Percentiles rank a stretch among this genome's conserved stretches.
phyloP scores from a whole-genome alignment of 2,113 vertebrate genomes.

The Oncorhynchus gorbuscha region DNA sequence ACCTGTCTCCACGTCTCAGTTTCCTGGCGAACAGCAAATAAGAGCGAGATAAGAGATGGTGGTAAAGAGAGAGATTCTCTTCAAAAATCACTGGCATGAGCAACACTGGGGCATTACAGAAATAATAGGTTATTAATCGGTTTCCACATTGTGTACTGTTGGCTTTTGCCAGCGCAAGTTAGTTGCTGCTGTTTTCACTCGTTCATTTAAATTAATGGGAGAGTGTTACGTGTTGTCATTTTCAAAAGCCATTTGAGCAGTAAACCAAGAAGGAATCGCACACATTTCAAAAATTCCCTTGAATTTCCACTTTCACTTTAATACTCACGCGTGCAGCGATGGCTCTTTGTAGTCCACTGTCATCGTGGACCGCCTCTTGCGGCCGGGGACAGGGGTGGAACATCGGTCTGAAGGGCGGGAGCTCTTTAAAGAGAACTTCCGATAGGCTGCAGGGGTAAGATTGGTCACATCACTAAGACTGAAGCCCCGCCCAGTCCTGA shows the following conservation, averaged over 20 bases:
- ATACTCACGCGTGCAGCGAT: constrained; percentile 71
- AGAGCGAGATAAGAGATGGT: background rate
- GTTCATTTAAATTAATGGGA: no score
- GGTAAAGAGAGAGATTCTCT: background rate
- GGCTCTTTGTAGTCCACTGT: constrained; percentile 88
- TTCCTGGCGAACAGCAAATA: constrained; percentile 74
- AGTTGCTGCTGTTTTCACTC: no score
- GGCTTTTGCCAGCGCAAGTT: no score
- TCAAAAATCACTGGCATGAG: no score
- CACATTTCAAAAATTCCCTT: background rate
- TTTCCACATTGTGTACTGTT: no score
- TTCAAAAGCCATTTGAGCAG: no score
- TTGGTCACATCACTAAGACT: constrained; percentile 88
- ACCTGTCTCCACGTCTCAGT: constrained; percentile 90
- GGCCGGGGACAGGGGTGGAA: constrained; percentile 38
- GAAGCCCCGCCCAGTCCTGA: constrained; percentile 63
- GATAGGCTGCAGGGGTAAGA: constrained; percentile 65
- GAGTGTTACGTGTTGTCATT: no score
- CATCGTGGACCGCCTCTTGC: constrained; percentile 78
- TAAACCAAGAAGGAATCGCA: background rate
- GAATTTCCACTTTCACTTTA: background rate
- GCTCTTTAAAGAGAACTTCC: constrained; percentile 56
- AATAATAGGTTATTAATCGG: background rate
- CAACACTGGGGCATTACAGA: background rate
- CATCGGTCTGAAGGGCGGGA: constrained; percentile 46